Percentiles rank a stretch among this genome's conserved stretches.
Conservation (phyloP, 1,140 invertebrate genomes). For the Pseudomyrmex cubaensis region DNA sequence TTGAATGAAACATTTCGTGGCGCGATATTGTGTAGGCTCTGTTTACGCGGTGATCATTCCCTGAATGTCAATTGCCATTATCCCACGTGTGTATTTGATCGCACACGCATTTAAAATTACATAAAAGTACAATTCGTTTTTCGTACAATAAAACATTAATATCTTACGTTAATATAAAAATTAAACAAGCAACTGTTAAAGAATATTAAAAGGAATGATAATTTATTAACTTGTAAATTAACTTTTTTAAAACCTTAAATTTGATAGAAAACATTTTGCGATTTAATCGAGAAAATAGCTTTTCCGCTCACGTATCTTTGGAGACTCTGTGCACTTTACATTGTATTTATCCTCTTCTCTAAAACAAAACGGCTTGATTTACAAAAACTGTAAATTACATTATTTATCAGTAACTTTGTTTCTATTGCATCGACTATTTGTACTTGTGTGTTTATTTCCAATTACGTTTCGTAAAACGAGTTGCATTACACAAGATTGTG, state of each 20-base stretch:
- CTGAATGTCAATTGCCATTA: constrained; percentile 70
- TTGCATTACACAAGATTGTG: constrained; percentile 6
- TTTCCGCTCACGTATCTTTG: not conserved
- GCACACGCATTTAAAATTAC: constrained; percentile 14
- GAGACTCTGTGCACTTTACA: too few species aligned
- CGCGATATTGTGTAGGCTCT: constrained; percentile 40
- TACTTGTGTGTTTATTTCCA: not conserved
- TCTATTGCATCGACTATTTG: not conserved
- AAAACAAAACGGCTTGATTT: not conserved
- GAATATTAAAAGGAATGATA: too few species aligned
- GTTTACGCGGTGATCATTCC: constrained; percentile 57
- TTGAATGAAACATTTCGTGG: constrained; percentile 71
- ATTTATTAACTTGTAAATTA: too few species aligned
- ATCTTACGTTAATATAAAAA: too few species aligned
- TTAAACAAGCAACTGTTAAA: too few species aligned
- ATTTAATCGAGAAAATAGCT: not conserved
- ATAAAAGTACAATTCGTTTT: constrained; percentile 31
- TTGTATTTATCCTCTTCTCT: too few species aligned
- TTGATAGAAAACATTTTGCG: not conserved
- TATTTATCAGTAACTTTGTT: not conserved
- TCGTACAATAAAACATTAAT: constrained; percentile 15
- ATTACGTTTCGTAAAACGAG: not conserved
- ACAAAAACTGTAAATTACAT: not conserved
- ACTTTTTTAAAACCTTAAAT: too few species aligned
- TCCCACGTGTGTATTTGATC: constrained; percentile 55